Conservation (phyloP, 2,888 invertebrate genomes). For the Cordylochernes scorpioides region DNA sequence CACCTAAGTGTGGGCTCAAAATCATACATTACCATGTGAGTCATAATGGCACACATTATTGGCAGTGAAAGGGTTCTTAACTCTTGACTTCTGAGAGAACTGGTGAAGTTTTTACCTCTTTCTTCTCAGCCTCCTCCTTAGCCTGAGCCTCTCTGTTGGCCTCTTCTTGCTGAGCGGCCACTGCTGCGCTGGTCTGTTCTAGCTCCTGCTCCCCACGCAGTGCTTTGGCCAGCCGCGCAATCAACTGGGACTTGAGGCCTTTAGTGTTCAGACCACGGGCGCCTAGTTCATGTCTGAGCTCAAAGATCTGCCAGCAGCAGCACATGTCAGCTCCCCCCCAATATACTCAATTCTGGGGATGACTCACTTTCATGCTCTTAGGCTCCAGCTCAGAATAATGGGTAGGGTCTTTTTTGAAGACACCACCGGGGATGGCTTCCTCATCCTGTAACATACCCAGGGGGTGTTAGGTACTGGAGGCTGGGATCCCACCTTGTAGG, state of each 20-base stretch:
- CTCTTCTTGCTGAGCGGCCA: conserved; percentile 18
- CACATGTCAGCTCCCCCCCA: neutral
- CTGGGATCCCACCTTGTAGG: too few species aligned
- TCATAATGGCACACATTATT: too few species aligned
- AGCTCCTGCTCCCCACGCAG: conserved; percentile 38
- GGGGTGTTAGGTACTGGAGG: too few species aligned
- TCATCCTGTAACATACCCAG: too few species aligned
- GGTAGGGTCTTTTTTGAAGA: conserved; percentile 27
- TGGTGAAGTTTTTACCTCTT: conserved; percentile 10
- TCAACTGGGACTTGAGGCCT: conserved; percentile 60
- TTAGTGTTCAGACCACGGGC: conserved; percentile 52
- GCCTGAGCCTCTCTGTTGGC: conserved; percentile 19
- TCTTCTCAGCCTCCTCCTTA: conserved; percentile 25
- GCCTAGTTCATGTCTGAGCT: conserved; percentile 52
- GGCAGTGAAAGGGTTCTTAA: too few species aligned
- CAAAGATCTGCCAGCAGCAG: conserved; percentile 32
- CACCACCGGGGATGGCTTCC: conserved; percentile 2
- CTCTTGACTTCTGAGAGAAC: too few species aligned
- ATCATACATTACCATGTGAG: too few species aligned
- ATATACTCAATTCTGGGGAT: neutral
- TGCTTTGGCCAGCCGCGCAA: conserved; percentile 51
- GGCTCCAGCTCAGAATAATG: conserved; percentile 59
- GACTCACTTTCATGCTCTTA: conserved; percentile 45
- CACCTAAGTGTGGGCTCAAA: too few species aligned
- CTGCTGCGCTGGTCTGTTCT: conserved; percentile 23